Percentiles rank a stretch among this genome's conserved stretches.
These are phyloP conservation scores for Proteles cristata DNA, from an alignment of 2,113 vertebrate species.

Conservation along the genomic window DNA sequence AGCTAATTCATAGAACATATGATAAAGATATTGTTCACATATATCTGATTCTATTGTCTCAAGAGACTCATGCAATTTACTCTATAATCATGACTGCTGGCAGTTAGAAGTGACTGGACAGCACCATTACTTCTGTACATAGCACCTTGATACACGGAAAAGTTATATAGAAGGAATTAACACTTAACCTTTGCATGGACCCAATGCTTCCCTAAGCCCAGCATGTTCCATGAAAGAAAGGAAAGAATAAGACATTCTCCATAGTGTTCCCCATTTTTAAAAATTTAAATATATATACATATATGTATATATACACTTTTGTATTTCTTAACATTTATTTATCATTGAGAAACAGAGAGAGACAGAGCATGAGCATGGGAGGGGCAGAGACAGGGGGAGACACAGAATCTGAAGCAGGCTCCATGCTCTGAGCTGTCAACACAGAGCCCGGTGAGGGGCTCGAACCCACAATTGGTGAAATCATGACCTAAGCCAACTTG, in stretches of 20 bases:
- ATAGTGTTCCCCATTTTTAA: background rate
- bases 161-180: background rate
- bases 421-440: no score
- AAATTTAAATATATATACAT: no score
- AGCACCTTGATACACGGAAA: background rate
- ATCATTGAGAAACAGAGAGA: no score
- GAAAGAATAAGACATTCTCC: background rate
- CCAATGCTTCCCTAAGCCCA: background rate
- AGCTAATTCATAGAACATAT: background rate
- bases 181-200: slow-evolving; percentile 9
- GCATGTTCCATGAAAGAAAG: background rate
- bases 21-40: background rate
- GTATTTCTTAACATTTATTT: no score
- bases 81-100: background rate
- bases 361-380: no score
- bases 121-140: background rate
- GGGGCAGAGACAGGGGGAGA: no score
- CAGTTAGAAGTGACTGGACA: background rate
- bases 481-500: no score
- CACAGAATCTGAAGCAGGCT: no score
- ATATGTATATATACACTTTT: no score
- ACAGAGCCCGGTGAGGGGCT: no score
- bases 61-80: background rate
- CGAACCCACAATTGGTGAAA: no score
- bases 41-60: background rate